These are phyloP conservation scores for Probaryconus sp. DNA, from an alignment of 1,140 invertebrate genomes.

Conservation along the genomic window DNA sequence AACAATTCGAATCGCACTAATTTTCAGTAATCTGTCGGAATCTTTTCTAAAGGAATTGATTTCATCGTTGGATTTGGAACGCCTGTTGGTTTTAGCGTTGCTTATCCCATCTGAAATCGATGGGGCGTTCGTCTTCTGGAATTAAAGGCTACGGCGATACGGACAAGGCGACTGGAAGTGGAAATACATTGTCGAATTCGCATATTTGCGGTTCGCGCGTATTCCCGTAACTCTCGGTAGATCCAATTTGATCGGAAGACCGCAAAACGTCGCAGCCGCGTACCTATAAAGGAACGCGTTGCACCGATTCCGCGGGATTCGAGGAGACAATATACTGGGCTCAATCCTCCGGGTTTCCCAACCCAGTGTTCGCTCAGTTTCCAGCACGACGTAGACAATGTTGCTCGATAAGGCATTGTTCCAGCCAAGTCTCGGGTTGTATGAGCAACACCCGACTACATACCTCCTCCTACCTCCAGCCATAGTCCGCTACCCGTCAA, in stretches of 20 bases:
- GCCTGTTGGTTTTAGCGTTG: no score
- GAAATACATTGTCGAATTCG: constrained; percentile 30
- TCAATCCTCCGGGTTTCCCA: constrained; percentile 27
- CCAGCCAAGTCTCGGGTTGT: constrained; percentile 60
- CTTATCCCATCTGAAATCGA: no score
- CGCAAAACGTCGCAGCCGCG: constrained; percentile 46
- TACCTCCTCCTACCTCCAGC: constrained; percentile 38
- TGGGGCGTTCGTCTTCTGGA: no score
- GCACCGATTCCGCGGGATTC: constrained; percentile 60
- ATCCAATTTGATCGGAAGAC: constrained; percentile 72
- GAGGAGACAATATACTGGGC: constrained; percentile 62
- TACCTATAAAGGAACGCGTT: constrained; percentile 5
- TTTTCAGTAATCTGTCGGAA: no score
- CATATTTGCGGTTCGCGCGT: constrained; percentile 66
- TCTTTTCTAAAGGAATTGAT: no score
- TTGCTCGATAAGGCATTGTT: constrained; percentile 77
- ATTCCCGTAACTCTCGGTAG: constrained; percentile 65
- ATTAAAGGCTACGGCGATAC: no score
- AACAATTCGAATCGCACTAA: no score
- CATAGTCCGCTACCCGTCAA: constrained; percentile 6
- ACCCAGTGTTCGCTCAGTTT: constrained; percentile 9
- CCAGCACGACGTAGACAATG: constrained; percentile 65
- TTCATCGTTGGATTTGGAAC: no score
- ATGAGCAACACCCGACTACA: constrained; percentile 61
- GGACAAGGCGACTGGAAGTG: background rate